Base-by-base conservation (phyloP, 2,888 invertebrate species). In the Cantharis flavilabris region DNA sequence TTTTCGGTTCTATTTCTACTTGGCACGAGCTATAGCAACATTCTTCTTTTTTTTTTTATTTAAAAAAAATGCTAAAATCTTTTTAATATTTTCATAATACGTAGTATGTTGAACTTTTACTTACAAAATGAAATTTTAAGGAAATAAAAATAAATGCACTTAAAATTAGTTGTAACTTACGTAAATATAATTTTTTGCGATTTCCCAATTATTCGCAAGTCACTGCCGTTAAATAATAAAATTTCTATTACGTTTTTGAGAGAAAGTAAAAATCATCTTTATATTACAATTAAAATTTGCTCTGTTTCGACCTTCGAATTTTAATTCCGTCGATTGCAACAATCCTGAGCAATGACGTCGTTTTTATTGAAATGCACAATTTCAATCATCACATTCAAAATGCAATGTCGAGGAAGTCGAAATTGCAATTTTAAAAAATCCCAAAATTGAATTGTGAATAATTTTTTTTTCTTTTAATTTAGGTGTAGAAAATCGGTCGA, bases 401-500 rank as follows among this genome's bases (percentile, higher is more conserved):
- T 3, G 13, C 10, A 33, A 33, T 13, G 13, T 13, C 13, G 33
- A 11, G 3, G 33, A 13, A 11, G 33, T 13, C 13, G 10, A 13
- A 11, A 1, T 11, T 11, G 30, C 30, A 16, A 16, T 16, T 16
- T 16, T 10, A 28, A 9, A 9, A 23, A 5, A 23, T 23, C 7
- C 23, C 2, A 23, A 23, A 23, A 23, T 4, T 23, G 5, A n/a
- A n/a, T n/a, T n/a, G n/a, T n/a, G n/a, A n/a, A n/a, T n/a, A n/a
- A n/a, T n/a, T n/a, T 71, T 76, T 73, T 81, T 70, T 49, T 71
- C 75, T 74, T 81, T 80, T 79, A 75, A 87, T 88, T n/a, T 86
- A 94, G 95, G 87, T 98, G 98, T 91, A 93, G 98, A 85, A 93
- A 94, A 88, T 97, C 97, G 82, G 96, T 97, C 78, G 98, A 98